phyloP scores from a whole-genome alignment of 2,113 vertebrate species.

The Geococcyx californianus region DNA sequence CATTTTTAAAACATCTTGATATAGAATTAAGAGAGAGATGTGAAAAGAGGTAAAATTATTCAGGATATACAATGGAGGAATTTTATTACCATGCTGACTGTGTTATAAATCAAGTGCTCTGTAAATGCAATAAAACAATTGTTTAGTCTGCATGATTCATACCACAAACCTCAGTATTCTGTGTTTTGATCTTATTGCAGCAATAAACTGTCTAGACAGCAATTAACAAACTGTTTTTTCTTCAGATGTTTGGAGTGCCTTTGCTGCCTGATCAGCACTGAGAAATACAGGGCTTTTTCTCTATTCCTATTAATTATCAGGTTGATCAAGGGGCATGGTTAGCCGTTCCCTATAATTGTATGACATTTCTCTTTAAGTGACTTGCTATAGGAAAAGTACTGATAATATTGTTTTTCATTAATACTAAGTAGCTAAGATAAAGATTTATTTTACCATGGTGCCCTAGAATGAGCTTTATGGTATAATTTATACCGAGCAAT shows the following conservation, averaged over 20 bases:
- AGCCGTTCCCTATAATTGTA: not conserved
- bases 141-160: conserved; percentile 91
- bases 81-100: conserved; percentile 76
- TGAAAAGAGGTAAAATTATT: conserved; percentile 76
- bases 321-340: conserved; percentile 32
- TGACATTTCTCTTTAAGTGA: not conserved
- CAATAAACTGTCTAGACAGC: conserved; percentile 99
- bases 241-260: conserved; percentile 88
- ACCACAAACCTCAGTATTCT: conserved; percentile 88
- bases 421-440: not conserved
- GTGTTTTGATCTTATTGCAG: conserved; percentile 94
- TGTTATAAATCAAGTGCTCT: conserved; percentile 83
- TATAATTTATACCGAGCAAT: not conserved
- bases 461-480: not conserved
- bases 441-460: not conserved
- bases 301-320: conserved; percentile 73
- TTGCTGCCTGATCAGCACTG: conserved; percentile 68
- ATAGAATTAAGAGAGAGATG: conserved; percentile 57
- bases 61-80: conserved; percentile 75
- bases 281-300: conserved; percentile 60
- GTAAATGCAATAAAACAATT: conserved; percentile 88
- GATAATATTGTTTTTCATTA: not conserved
- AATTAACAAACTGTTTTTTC: conserved; percentile 92
- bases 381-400: not conserved
- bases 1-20: conserved; percentile 16